Evolutionary conservation across 2,888 invertebrate species (phyloP).

Genomic region (Dendrolimus houi): DNA sequence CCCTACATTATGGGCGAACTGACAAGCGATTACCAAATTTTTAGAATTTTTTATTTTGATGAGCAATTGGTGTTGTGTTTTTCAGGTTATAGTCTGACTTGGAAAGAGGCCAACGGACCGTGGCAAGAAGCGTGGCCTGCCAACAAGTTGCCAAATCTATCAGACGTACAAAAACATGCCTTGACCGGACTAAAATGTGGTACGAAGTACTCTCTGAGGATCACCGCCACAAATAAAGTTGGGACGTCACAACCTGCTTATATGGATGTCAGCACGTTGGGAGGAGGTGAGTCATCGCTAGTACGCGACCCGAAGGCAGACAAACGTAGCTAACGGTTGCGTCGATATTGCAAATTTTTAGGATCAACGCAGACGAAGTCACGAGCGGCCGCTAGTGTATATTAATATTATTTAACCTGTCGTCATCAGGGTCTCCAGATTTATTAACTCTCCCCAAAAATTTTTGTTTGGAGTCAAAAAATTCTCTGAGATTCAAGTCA

Average conservation of each 20-base stretch:
- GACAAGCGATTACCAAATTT: too few species aligned
- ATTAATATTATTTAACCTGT: too few species aligned
- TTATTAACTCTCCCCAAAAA: too few species aligned
- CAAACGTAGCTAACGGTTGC: too few species aligned
- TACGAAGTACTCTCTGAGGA: constrained; percentile 86
- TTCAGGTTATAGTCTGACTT: constrained; percentile 68
- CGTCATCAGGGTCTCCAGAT: too few species aligned
- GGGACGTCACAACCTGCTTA: constrained; percentile 85
- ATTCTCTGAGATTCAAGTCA: too few species aligned
- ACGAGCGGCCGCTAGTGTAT: too few species aligned
- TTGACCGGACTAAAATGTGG: constrained; percentile 88
- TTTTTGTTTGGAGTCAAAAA: too few species aligned
- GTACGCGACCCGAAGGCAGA: too few species aligned
- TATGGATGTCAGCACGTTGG: constrained; percentile 77
- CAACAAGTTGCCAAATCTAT: constrained; percentile 72
- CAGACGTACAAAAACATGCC: constrained; percentile 77
- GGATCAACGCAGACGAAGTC: too few species aligned
- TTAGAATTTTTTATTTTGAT: background rate
- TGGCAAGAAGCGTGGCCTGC: constrained; percentile 78
- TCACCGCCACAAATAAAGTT: constrained; percentile 88
- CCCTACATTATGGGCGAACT: too few species aligned
- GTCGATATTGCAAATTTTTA: too few species aligned
- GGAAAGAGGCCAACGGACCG: constrained; percentile 65
- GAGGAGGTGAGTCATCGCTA: constrained; percentile 58
- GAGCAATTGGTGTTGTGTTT: background rate